Evolutionary conservation across 2,888 invertebrate genomes (phyloP), one percentile per base, ranked within the genome.

Genomic region (Sarcophaga subvicina): DNA sequence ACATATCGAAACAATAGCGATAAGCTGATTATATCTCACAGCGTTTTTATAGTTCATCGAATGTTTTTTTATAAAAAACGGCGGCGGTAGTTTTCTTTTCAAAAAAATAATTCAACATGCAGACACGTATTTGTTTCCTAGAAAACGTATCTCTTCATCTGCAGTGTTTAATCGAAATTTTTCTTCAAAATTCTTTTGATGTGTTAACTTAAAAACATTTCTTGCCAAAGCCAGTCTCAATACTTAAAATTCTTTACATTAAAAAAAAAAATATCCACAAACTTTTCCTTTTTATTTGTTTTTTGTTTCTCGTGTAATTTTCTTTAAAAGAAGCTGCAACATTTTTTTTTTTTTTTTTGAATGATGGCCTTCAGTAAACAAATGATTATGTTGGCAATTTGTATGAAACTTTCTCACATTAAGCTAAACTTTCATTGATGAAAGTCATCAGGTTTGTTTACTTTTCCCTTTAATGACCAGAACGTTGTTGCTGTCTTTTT

Each of bases 21-120:
- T 88, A 89, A 88, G 88, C 89, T 80, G 89, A 81, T 89, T 88
- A 89, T 83, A 17, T 73, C 27, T 71, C 70, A 37, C 37, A 37
- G 37, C 8, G 37, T 37, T 37, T 37, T 37, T 37, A 37, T 37
- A 8, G 2, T 10, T 2, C 10, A 37, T 8, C 8, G 10, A 37
- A 37, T 37, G 10, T 10, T 37, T 37, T 37, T 37, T 2, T 37
- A 37, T n/a, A n/a, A 37, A 37, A 37, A 37, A 37, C 8, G 37
- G 8, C 1, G 37, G 37, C 37, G 37, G 37, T 37, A 37, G 37
- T 37, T 37, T 37, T 37, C 37, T 37, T 37, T 37, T 8, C 3
- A 2, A 37, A 10, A 37, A 37, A 37, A 10, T 10, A 37, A 37
- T 8, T 37, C 10, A 10, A 37, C 37, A 8, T 37, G 37, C 37